Percentiles rank a stretch among this genome's conserved stretches.
Evolutionary conservation across 2,113 vertebrate species (phyloP).

Genomic region (Caracal caracal): DNA sequence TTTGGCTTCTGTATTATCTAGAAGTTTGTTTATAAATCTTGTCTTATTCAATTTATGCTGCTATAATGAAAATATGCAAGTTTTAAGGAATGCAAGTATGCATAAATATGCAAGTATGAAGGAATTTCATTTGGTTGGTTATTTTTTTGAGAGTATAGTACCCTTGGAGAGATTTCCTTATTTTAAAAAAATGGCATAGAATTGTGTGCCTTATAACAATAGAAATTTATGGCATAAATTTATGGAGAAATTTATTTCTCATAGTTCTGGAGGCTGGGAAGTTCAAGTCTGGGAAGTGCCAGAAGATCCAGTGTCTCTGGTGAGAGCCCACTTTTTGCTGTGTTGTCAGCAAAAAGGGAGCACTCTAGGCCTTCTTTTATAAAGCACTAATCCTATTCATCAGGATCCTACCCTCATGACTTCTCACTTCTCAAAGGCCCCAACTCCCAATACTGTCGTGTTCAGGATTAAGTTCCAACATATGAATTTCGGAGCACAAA

Average conservation of each 20-base stretch:
- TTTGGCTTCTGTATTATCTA: background rate
- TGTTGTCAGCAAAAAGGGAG: background rate
- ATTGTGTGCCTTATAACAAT: background rate
- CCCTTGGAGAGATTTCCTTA: background rate
- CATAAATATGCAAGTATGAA: background rate
- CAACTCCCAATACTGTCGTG: background rate
- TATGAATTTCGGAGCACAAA: background rate
- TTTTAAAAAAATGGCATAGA: background rate
- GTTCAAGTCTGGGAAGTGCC: background rate
- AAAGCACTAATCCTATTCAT: background rate
- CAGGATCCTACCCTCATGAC: background rate
- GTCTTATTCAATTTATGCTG: background rate
- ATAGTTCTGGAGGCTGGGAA: background rate
- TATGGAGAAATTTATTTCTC: background rate
- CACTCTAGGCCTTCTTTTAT: background rate
- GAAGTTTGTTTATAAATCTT: background rate
- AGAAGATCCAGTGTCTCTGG: background rate
- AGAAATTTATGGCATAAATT: background rate
- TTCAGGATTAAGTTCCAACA: background rate
- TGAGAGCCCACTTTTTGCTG: background rate
- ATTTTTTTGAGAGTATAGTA: background rate
- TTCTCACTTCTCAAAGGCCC: background rate
- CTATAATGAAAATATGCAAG: background rate
- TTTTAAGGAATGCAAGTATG: too few species aligned
- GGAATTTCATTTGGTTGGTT: background rate